Base-by-base conservation (phyloP, 2,797 vertebrate genomes). In the Danio aesculapii region DNA sequence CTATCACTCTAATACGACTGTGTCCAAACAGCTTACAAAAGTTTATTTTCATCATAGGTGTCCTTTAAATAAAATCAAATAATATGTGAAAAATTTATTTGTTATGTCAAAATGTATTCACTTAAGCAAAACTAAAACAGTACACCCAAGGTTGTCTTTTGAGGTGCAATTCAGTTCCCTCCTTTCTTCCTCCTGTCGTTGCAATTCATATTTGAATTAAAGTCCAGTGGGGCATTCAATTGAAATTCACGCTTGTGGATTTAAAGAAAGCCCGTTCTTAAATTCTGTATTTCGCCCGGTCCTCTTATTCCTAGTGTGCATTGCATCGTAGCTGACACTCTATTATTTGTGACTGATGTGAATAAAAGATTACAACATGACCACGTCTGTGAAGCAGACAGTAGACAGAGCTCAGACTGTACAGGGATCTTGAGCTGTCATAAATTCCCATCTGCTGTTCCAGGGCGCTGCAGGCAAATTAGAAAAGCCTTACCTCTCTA, bases 351-450 rank as follows among this genome's bases (percentile, higher is more conserved):
- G 66, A 77, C 78, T 17, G 58, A 77, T 74, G 64, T 79, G 81
- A 81, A 81, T 76, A 78, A 81, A 86, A 81, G 55, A 81, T 83
- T 49, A 81, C 72, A 68, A 46, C 67, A 75, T 6, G 50, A 49
- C 21, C 53, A 72, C n/a, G 41, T 81, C 81, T 83, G 67, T 44
- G 53, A 84, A 43, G 53, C 79, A 73, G 68, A 57, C 47, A 72
- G 61, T n/a, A 72, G 12, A 68, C 43, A 16, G 82, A 81, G 53
- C 21, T 39, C 4, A 59, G 53, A 46, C 50, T 64, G 30, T 71
- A 57, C 70, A 76, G 68, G 16, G 70, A 82, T 74, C 30, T 59
- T 71, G 79, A 80, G 61, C 74, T 81, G 86, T 77, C 84, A 76
- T 49, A 50, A 10, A n/a, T 49, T 74, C 83, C 77, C 83, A 83